Evolutionary conservation across 2,113 vertebrate species (phyloP).

Genomic region (Nycticorax nycticorax): DNA sequence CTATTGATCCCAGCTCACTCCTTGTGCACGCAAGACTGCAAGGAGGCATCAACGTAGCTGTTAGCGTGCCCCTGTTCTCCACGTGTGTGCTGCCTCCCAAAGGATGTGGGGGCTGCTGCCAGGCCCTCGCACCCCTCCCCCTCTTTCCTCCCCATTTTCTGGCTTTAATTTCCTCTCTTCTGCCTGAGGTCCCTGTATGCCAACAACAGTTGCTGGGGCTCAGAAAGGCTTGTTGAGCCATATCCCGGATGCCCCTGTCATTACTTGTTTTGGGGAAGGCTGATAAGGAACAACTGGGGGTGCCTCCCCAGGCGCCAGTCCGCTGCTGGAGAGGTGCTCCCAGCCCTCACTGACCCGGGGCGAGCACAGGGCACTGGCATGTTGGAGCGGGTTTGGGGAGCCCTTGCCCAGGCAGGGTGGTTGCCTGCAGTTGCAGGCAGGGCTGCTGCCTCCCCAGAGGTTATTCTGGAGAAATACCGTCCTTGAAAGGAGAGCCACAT

Average conservation of each 20-base stretch:
- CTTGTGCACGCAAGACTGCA: neutral
- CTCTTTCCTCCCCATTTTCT: neutral
- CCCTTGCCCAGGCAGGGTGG: conserved; percentile 20
- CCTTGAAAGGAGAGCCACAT: neutral
- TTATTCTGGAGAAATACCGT: neutral
- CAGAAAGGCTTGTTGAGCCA: conserved; percentile 10
- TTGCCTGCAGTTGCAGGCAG: conserved; percentile 32
- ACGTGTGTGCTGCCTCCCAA: neutral
- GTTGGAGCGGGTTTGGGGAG: neutral
- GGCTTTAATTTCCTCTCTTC: neutral
- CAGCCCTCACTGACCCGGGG: neutral
- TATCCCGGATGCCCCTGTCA: conserved; percentile 21
- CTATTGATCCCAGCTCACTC: neutral
- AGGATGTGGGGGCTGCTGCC: neutral
- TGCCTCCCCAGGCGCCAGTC: neutral
- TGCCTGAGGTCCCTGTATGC: neutral
- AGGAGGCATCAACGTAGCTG: neutral
- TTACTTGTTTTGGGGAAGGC: conserved; percentile 37
- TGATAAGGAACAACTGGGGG: conserved; percentile 19
- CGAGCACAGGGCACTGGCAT: neutral
- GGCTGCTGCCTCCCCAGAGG: conserved; percentile 1
- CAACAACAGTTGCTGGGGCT: neutral
- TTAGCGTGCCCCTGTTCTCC: accelerated
- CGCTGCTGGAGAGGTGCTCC: neutral
- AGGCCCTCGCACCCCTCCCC: neutral